phyloP scores from a whole-genome alignment of 1,140 invertebrate genomes.

The Lepidurus packardi region DNA sequence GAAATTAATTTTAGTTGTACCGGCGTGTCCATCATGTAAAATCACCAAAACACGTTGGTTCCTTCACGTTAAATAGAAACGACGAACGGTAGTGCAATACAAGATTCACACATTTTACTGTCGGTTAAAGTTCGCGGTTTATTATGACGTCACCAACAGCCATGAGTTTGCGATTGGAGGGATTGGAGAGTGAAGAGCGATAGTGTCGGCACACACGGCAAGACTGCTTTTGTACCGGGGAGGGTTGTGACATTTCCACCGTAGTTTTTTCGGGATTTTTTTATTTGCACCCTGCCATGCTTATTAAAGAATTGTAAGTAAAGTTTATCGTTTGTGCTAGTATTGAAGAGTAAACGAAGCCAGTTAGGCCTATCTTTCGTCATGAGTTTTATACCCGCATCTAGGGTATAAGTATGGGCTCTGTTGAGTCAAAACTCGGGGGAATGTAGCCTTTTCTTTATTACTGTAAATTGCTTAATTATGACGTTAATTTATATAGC shows the following conservation, averaged over 20 bases:
- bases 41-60: conserved; percentile 16
- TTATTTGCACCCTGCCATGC: conserved; percentile 41
- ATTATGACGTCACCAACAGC: not conserved
- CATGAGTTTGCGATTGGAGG: not conserved
- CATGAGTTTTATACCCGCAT: conserved; percentile 25
- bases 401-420: conserved; percentile 28
- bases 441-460: not conserved
- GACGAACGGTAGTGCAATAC: not conserved
- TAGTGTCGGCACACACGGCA: conserved; percentile 12
- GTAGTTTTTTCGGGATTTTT: not conserved
- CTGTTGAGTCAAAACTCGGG: conserved; percentile 5
- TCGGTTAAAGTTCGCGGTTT: not conserved
- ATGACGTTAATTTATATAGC: not conserved
- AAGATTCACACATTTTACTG: not conserved
- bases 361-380: conserved; percentile 19
- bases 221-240: conserved; percentile 9
- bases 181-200: not conserved
- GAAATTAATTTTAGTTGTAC: not conserved
- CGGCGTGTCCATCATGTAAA: not conserved
- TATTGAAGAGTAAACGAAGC: not conserved
- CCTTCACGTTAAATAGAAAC: not conserved
- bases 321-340: not conserved
- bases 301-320: conserved; percentile 51
- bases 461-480: conserved; percentile 19
- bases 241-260: conserved; percentile 3